Evolutionary conservation across 2,797 vertebrate species (phyloP).

Genomic region (Agapornis canus): DNA sequence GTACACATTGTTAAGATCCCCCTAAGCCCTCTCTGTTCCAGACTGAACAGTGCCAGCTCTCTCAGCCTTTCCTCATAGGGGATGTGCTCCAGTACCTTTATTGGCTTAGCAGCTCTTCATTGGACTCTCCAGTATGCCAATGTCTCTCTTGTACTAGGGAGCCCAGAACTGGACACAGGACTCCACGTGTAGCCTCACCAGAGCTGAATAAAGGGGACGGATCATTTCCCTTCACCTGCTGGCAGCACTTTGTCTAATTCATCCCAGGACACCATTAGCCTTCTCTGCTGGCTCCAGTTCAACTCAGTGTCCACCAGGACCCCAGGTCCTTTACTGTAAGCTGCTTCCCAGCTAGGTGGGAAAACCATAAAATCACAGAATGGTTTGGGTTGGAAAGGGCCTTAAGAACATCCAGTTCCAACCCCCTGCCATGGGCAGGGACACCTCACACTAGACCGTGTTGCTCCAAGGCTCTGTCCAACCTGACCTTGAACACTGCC

Average conservation of each 20-base stretch:
- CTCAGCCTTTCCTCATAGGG: neutral
- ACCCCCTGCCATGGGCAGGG: neutral
- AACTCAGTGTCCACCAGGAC: neutral
- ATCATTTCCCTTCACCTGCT: neutral
- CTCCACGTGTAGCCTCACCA: neutral
- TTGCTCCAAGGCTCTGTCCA: neutral
- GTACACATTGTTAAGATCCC: neutral
- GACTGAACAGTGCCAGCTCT: neutral
- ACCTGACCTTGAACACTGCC: neutral
- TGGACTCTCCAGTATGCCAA: neutral
- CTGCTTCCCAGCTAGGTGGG: neutral
- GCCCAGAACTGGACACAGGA: neutral
- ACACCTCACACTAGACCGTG: neutral
- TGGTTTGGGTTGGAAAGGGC: neutral
- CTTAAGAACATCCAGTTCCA: neutral
- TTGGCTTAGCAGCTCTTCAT: neutral
- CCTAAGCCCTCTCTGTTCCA: neutral
- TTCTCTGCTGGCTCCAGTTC: neutral
- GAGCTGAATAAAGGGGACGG: neutral
- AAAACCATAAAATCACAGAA: neutral
- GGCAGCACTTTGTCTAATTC: neutral
- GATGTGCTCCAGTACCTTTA: neutral
- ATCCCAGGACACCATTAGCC: neutral
- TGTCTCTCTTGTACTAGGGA: neutral
- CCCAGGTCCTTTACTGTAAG: neutral